A percentile compares a stretch with the other conserved stretches of the same genome.
phyloP scores from a whole-genome alignment of 2,797 vertebrate genomes.

The Manis pentadactyla region DNA sequence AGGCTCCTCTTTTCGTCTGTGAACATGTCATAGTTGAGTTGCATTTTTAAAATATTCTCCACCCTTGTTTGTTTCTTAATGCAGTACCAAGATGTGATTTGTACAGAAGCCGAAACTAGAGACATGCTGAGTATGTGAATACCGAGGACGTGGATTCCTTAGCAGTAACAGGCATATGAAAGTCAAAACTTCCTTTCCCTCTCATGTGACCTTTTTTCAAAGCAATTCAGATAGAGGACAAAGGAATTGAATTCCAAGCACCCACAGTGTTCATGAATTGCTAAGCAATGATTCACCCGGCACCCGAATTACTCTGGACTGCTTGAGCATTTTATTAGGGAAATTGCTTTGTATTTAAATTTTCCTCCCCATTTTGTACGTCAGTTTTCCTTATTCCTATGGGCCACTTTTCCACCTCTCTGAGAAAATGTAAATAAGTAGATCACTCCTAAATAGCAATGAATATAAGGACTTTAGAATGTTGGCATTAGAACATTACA shows the following conservation, averaged over 20 bases:
- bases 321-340: conserved; percentile 82
- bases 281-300: conserved; percentile 77
- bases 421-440: neutral
- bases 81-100: conserved; percentile 81
- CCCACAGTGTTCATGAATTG: conserved; percentile 80
- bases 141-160: conserved; percentile 88
- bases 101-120: conserved; percentile 82
- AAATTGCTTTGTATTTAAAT: conserved; percentile 78
- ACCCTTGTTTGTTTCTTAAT: conserved; percentile 82
- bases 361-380: conserved; percentile 56
- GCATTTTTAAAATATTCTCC: conserved; percentile 78
- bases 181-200: conserved; percentile 90
- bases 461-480: conserved; percentile 8
- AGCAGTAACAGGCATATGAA: conserved; percentile 89
- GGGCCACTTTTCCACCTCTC: conserved; percentile 16
- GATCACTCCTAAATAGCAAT: neutral
- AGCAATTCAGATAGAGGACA: conserved; percentile 87
- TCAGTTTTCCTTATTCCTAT: conserved; percentile 30
- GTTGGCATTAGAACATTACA: neutral
- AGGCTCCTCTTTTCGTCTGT: conserved; percentile 60
- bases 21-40: conserved; percentile 62
- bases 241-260: conserved; percentile 87
- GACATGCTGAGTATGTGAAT: conserved; percentile 87
- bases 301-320: conserved; percentile 75
- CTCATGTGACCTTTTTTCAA: conserved; percentile 87